Conservation (phyloP, 2,888 invertebrate genomes). For the Stenurella melanura region DNA sequence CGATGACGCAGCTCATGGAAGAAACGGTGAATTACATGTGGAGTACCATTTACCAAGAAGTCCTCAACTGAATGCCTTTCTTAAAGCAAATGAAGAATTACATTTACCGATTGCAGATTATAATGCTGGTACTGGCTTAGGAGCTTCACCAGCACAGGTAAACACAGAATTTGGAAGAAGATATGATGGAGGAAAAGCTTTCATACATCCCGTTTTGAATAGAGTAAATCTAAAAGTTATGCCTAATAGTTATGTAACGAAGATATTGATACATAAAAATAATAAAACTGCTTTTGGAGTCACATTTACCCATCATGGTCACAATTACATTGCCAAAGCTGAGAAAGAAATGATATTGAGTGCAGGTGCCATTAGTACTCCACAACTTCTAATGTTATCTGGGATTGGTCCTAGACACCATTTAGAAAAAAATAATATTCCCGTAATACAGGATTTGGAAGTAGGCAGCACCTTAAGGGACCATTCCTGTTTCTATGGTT, state of each 20-base stretch:
- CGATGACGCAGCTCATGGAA: constrained; percentile 35
- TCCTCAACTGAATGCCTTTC: constrained; percentile 77
- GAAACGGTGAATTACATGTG: constrained; percentile 52
- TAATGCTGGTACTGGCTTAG: constrained; percentile 68
- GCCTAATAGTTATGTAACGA: constrained; percentile 80
- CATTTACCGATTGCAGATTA: constrained; percentile 72
- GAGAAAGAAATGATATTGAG: constrained; percentile 85
- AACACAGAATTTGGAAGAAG: constrained; percentile 82
- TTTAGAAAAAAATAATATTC: constrained; percentile 77
- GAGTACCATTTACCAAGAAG: constrained; percentile 54
- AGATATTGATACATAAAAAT: constrained; percentile 75
- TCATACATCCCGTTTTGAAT: constrained; percentile 79
- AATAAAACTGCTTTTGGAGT: constrained; percentile 80
- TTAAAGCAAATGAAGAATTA: constrained; percentile 79
- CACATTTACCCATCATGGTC: constrained; percentile 78
- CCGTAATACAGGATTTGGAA: constrained; percentile 79
- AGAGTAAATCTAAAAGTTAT: constrained; percentile 82
- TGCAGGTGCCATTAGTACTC: constrained; percentile 87
- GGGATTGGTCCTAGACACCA: constrained; percentile 83
- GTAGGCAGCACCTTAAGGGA: constrained; percentile 88
- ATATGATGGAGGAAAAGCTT: constrained; percentile 85
- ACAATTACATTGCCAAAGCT: constrained; percentile 75
- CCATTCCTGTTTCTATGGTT: constrained; percentile 82
- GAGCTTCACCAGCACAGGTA: constrained; percentile 81
- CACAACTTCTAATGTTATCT: constrained; percentile 88